Evolutionary conservation across 2,113 vertebrate genomes (phyloP).

Genomic region (Columbina picui): DNA sequence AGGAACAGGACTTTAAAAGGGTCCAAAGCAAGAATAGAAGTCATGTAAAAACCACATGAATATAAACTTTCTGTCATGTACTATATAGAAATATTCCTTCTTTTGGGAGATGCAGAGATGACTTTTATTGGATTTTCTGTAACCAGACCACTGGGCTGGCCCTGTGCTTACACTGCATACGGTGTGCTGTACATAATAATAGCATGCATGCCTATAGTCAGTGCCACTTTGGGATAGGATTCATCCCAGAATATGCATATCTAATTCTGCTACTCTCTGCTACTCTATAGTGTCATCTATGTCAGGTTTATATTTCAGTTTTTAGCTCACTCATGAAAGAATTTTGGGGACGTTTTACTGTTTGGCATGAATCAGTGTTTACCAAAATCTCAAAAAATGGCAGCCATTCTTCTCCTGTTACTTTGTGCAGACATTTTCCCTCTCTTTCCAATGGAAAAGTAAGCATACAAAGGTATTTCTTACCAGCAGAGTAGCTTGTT

Average conservation of each 20-base stretch:
- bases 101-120: neutral
- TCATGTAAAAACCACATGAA: neutral
- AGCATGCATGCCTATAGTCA: fast-evolving
- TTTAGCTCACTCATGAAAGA: neutral
- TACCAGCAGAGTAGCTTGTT: neutral
- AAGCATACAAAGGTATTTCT: neutral
- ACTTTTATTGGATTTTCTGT: neutral
- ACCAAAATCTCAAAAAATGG: neutral
- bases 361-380: neutral
- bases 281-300: neutral
- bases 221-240: neutral
- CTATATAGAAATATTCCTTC: neutral
- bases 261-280: neutral
- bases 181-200: fast-evolving
- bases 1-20: neutral
- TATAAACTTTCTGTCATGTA: neutral
- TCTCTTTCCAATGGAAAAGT: neutral
- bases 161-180: fast-evolving
- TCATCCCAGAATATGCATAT: neutral
- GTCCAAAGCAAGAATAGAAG: neutral
- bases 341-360: neutral
- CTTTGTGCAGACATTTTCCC: neutral
- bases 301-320: neutral
- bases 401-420: neutral
- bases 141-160: neutral